Conservation (phyloP, 2,888 invertebrate genomes). For the Anodontia alba region DNA sequence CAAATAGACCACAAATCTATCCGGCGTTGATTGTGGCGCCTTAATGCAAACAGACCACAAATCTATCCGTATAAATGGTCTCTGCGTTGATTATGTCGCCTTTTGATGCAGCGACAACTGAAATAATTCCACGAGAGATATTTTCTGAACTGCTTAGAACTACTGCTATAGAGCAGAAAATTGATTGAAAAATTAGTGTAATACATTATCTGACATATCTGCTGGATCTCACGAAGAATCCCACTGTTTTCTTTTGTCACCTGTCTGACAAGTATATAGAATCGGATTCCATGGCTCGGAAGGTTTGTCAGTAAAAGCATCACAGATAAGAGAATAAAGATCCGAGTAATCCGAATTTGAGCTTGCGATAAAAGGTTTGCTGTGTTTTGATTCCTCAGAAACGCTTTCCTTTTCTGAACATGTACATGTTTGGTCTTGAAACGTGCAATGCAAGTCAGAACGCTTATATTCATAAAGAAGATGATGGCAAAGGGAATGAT, state of each 20-base stretch:
- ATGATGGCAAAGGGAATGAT: conserved; percentile 71
- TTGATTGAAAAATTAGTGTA: conserved; percentile 73
- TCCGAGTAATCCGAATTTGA: conserved; percentile 71
- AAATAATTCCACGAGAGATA: conserved; percentile 36
- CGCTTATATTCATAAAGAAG: conserved; percentile 69
- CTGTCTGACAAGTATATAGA: conserved; percentile 65
- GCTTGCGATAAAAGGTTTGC: conserved; percentile 63
- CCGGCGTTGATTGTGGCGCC: too few species aligned
- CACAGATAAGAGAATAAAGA: conserved; percentile 76
- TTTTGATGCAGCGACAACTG: conserved; percentile 28
- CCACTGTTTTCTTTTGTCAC: conserved; percentile 26
- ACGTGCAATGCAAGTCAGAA: conserved; percentile 43
- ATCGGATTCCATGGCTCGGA: conserved; percentile 77
- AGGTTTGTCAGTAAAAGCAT: conserved; percentile 76
- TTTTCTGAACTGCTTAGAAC: conserved; percentile 69
- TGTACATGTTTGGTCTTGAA: conserved; percentile 38
- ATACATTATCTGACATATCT: conserved; percentile 72
- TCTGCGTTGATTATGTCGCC: background rate
- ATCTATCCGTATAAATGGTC: background rate
- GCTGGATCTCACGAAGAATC: conserved; percentile 59
- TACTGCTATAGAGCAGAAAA: conserved; percentile 70
- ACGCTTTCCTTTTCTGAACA: background rate
- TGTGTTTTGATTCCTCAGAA: background rate
- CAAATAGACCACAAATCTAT: too few species aligned
- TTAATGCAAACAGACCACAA: too few species aligned